phyloP scores from a whole-genome alignment of 1,140 invertebrate genomes.

The Eciton burchellii region DNA sequence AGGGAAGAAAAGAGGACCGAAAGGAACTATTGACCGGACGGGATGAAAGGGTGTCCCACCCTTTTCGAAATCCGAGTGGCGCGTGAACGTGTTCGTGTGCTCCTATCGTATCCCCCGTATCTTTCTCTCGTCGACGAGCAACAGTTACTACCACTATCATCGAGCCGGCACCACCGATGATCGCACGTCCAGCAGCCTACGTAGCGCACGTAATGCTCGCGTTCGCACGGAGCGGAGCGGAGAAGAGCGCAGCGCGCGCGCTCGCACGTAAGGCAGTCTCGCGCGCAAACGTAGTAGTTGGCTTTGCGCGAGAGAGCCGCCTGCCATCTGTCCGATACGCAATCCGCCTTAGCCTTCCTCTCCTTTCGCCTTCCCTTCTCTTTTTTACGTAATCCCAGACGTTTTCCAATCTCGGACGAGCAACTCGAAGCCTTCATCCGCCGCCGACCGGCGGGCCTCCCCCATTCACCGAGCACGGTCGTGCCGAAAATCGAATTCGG shows the following conservation, averaged over 20 bases:
- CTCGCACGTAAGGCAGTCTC: conserved; percentile 52
- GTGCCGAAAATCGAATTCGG: conserved; percentile 79
- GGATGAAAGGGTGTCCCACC: conserved; percentile 76
- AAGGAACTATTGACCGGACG: conserved; percentile 73
- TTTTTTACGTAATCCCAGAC: conserved; percentile 81
- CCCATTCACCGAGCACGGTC: conserved; percentile 78
- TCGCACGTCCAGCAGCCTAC: background rate
- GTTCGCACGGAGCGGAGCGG: background rate
- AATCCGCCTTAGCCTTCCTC: conserved; percentile 75
- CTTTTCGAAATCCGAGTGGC: conserved; percentile 76
- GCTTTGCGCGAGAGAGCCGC: conserved; percentile 72
- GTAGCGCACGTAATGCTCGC: conserved; percentile 5
- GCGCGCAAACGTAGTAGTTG: conserved; percentile 53
- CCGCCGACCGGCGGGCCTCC: conserved; percentile 32
- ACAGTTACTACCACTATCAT: conserved; percentile 54
- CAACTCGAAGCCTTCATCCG: conserved; percentile 72
- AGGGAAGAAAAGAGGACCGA: conserved; percentile 65
- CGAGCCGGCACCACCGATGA: background rate
- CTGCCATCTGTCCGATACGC: conserved; percentile 83
- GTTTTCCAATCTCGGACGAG: conserved; percentile 81
- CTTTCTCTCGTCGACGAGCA: conserved; percentile 24
- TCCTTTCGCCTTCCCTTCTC: conserved; percentile 1
- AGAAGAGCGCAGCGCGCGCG: conserved; percentile 30
- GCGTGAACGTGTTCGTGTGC: conserved; percentile 62
- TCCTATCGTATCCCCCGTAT: conserved; percentile 43